phyloP scores from a whole-genome alignment of 2,797 vertebrate genomes.

The Chelidonichthys spinosus region DNA sequence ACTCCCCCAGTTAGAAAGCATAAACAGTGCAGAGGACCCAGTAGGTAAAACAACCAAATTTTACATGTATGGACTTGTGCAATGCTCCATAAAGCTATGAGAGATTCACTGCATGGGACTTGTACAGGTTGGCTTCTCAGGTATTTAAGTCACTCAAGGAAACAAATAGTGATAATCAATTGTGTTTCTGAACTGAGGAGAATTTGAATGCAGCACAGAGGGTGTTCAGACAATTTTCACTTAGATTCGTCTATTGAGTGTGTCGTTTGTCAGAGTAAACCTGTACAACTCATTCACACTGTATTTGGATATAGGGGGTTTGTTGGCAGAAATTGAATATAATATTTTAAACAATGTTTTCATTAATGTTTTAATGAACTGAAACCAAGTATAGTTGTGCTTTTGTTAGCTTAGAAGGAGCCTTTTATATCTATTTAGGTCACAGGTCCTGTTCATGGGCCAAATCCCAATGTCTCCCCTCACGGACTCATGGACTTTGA shows the following conservation, averaged over 20 bases:
- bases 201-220: constrained; percentile 20
- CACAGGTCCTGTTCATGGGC: too few species aligned
- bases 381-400: too few species aligned
- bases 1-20: constrained; percentile 56
- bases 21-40: constrained; percentile 65
- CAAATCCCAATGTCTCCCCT: too few species aligned
- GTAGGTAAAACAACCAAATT: constrained; percentile 76
- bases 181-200: constrained; percentile 22
- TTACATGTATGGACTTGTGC: constrained; percentile 63
- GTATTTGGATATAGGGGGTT: neutral
- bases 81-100: constrained; percentile 50
- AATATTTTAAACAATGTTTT: too few species aligned
- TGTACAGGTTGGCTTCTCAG: constrained; percentile 21
- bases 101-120: constrained; percentile 53
- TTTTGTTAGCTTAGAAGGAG: too few species aligned
- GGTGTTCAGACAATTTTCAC: constrained; percentile 16
- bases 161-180: constrained; percentile 41
- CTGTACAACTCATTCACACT: neutral
- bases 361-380: too few species aligned
- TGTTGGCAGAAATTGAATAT: too few species aligned
- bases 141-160: constrained; percentile 41
- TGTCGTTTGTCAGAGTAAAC: constrained; percentile 9
- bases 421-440: too few species aligned
- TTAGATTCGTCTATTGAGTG: constrained; percentile 3
- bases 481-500: too few species aligned